phyloP scores from a whole-genome alignment of 2,888 invertebrate genomes.

The Lymantria monacha region DNA sequence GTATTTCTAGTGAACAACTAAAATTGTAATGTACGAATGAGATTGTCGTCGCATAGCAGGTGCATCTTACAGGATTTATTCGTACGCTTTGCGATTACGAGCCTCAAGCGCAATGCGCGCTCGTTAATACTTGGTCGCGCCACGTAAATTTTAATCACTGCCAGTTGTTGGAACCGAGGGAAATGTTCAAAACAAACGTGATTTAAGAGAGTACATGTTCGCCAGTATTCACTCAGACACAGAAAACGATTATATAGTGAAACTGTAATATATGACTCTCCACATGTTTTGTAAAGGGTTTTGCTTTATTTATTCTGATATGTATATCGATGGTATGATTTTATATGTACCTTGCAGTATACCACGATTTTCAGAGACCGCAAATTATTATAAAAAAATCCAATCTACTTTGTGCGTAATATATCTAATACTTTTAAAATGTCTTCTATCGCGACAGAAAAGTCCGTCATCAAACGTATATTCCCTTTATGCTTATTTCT shows the following conservation, averaged over 20 bases:
- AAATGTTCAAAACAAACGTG: conserved; percentile 76
- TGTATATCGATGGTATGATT: too few species aligned
- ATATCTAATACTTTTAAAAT: too few species aligned
- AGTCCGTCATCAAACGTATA: too few species aligned
- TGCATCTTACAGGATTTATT: conserved; percentile 79
- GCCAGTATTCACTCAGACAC: conserved; percentile 49
- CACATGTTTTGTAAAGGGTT: neutral
- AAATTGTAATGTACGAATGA: conserved; percentile 22
- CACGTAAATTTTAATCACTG: conserved; percentile 81
- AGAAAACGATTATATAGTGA: conserved; percentile 21
- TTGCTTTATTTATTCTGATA: neutral
- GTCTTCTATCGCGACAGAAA: too few species aligned
- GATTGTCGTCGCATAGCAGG: conserved; percentile 55
- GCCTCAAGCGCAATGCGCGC: conserved; percentile 67
- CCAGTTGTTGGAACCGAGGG: conserved; percentile 74
- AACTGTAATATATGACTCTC: neutral
- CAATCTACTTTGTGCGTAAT: too few species aligned
- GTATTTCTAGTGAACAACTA: conserved; percentile 16
- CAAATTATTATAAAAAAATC: too few species aligned
- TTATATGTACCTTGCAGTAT: too few species aligned
- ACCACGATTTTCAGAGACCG: too few species aligned
- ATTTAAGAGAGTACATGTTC: conserved; percentile 66
- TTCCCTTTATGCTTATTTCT: too few species aligned
- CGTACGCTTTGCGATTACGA: conserved; percentile 63
- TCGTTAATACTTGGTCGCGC: conserved; percentile 79